Evolutionary conservation across 2,113 vertebrate species (phyloP).

Genomic region (Phalacrocorax brasilianus): DNA sequence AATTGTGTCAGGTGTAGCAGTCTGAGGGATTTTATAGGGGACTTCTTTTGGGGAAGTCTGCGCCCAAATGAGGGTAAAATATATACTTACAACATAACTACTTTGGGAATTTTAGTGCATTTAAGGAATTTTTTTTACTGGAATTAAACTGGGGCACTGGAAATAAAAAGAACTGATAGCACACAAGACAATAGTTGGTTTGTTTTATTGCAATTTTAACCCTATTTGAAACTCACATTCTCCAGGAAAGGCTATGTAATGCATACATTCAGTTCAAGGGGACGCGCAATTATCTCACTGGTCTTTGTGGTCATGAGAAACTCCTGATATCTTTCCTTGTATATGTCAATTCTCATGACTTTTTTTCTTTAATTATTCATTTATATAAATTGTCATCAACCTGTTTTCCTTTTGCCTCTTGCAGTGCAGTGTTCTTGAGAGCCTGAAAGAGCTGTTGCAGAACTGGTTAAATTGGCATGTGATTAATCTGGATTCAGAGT

Average conservation of each 20-base stretch:
- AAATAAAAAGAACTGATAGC: background rate
- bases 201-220: background rate
- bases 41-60: background rate
- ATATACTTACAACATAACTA: background rate
- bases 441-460: slow-evolving; percentile 83
- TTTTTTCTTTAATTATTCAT: background rate
- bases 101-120: background rate
- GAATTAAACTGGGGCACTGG: background rate
- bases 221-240: background rate
- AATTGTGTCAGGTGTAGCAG: background rate
- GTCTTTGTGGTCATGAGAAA: background rate
- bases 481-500: slow-evolving; percentile 68
- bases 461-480: slow-evolving; percentile 89
- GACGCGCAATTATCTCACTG: background rate
- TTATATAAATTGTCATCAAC: background rate
- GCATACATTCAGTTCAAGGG: background rate
- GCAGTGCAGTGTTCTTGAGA: slow-evolving; percentile 89
- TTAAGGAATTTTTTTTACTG: background rate
- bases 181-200: background rate
- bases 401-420: background rate
- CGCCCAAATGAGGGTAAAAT: background rate
- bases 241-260: background rate
- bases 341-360: background rate
- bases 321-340: background rate
- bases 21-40: background rate